Percentiles rank a stretch among this genome's conserved stretches.
phyloP scores from a whole-genome alignment of 2,113 vertebrate genomes.

The Nothocercus julius region DNA sequence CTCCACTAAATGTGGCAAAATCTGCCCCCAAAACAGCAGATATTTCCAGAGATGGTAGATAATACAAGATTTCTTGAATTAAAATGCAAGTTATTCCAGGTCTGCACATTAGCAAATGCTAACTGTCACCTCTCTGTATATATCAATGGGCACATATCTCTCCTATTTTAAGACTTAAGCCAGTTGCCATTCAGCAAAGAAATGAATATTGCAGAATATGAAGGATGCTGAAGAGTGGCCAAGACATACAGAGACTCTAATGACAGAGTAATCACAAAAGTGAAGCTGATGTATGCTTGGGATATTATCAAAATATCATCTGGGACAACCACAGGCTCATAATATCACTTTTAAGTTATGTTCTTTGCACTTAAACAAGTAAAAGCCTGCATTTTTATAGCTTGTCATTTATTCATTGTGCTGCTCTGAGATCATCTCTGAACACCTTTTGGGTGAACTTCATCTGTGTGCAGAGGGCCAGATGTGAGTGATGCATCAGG shows the following conservation, averaged over 20 bases:
- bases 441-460: neutral
- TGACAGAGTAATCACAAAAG: neutral
- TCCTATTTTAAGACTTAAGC: neutral
- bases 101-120: neutral
- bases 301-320: neutral
- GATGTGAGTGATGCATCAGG: neutral
- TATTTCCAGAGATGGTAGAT: neutral
- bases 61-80: neutral
- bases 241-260: neutral
- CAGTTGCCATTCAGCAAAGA: neutral
- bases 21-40: neutral
- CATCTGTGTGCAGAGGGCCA: neutral
- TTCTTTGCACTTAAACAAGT: neutral
- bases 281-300: neutral
- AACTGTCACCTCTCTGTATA: neutral
- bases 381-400: neutral
- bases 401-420: neutral
- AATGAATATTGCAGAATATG: neutral
- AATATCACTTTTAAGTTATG: neutral
- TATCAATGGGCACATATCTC: neutral
- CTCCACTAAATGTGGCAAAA: neutral
- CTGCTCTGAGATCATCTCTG: neutral
- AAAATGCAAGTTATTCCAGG: neutral
- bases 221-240: neutral
- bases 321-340: neutral